Evolutionary conservation across 2,888 invertebrate species (phyloP).

Genomic region (Geophilus truncorum): DNA sequence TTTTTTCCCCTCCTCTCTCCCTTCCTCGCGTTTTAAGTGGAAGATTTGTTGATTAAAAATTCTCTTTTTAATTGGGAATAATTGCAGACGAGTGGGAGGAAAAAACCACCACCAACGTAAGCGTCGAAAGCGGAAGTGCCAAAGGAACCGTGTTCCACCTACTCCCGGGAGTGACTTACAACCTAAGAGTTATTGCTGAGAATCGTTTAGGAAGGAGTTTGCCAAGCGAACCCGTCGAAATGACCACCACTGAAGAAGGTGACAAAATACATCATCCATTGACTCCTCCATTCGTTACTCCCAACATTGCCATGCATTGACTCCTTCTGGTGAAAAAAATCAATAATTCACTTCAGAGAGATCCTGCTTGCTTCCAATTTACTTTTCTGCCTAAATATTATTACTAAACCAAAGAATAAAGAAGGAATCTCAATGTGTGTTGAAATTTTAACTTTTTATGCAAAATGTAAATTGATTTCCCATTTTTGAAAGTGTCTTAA

Average conservation of each 20-base stretch:
- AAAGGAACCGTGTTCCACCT: slow-evolving; percentile 64
- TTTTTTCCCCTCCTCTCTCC: not conserved
- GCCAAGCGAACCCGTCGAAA: slow-evolving; percentile 67
- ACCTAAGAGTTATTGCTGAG: slow-evolving; percentile 72
- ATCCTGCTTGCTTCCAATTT: not conserved
- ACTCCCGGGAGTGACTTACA: slow-evolving; percentile 74
- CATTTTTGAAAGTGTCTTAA: no score
- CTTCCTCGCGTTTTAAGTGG: not conserved
- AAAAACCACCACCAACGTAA: slow-evolving; percentile 48
- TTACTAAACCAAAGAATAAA: not conserved
- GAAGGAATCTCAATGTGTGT: not conserved
- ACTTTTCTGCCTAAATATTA: not conserved
- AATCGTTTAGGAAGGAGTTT: slow-evolving; percentile 76
- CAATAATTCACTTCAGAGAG: not conserved
- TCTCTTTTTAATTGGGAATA: not conserved
- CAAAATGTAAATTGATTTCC: not conserved
- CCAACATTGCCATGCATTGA: not conserved
- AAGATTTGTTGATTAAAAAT: not conserved
- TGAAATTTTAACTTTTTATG: not conserved
- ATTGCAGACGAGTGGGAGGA: slow-evolving; percentile 37
- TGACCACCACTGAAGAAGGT: slow-evolving; percentile 81
- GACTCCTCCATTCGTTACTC: slow-evolving; percentile 52
- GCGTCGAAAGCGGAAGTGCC: slow-evolving; percentile 64
- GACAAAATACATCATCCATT: slow-evolving; percentile 48
- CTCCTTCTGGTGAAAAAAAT: not conserved